Percentiles rank a stretch among this genome's conserved stretches.
Conservation (phyloP, 2,113 vertebrate species). For the Cygnus atratus region DNA sequence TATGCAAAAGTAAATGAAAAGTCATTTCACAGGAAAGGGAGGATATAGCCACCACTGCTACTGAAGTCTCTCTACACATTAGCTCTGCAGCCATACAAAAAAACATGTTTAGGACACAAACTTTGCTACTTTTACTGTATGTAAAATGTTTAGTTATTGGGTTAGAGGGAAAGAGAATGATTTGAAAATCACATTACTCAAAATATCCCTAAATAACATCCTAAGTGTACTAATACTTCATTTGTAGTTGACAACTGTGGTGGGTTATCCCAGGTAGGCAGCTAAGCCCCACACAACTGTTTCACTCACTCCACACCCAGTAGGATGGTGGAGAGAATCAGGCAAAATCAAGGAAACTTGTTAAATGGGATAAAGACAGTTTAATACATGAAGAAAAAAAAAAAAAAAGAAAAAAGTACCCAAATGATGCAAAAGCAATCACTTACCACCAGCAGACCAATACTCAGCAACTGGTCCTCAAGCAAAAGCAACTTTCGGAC, state of each 20-base stretch:
- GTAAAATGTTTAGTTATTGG: not conserved
- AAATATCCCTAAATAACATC: not conserved
- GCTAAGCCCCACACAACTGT: not conserved
- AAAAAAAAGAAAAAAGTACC: not conserved
- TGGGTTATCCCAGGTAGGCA: not conserved
- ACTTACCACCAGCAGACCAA: not conserved
- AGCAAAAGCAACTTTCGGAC: not conserved
- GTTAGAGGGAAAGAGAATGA: not conserved
- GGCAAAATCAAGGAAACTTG: not conserved
- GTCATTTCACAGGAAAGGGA: not conserved
- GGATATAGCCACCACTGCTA: not conserved
- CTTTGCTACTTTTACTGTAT: not conserved
- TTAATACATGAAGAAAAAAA: not conserved
- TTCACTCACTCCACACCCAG: too few relatives aligned
- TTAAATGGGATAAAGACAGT: fast-evolving
- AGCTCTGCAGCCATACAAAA: not conserved
- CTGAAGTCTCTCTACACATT: fast-evolving
- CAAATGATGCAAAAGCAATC: not conserved
- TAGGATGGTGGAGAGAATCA: too few relatives aligned
- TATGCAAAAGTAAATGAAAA: not conserved
- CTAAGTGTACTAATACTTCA: not conserved
- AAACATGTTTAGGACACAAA: not conserved
- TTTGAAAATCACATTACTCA: not conserved
- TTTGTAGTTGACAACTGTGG: not conserved
- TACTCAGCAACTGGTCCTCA: not conserved